Conservation (phyloP, 2,797 vertebrate genomes). For the Neopelma chrysocephalum region DNA sequence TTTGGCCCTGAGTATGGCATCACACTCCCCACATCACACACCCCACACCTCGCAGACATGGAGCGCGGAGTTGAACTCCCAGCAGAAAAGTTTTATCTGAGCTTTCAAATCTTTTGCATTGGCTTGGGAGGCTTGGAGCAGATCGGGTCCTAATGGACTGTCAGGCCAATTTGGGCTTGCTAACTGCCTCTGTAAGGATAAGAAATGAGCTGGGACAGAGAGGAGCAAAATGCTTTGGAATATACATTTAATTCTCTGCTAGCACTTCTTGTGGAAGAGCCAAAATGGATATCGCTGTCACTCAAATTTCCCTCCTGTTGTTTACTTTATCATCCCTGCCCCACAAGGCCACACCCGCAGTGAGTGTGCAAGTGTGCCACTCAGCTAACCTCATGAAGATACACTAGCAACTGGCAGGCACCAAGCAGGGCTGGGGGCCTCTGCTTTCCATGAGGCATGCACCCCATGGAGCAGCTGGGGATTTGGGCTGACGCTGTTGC, state of each 20-base stretch:
- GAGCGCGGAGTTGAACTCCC: neutral
- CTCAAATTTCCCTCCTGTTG: neutral
- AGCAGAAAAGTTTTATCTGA: slow-evolving; percentile 26
- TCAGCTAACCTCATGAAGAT: neutral
- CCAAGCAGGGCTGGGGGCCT: neutral
- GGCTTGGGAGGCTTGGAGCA: neutral
- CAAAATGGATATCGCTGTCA: neutral
- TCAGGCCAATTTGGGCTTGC: slow-evolving; percentile 30
- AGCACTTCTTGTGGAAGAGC: slow-evolving; percentile 13
- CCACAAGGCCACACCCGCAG: neutral
- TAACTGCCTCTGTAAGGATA: slow-evolving; percentile 19
- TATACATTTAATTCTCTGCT: neutral
- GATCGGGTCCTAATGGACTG: slow-evolving; percentile 34
- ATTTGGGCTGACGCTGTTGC: neutral
- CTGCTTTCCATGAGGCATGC: accelerated
- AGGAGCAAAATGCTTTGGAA: slow-evolving; percentile 37
- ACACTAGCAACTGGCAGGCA: accelerated
- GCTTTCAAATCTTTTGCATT: slow-evolving; percentile 32
- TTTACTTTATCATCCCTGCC: neutral
- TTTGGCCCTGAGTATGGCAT: neutral
- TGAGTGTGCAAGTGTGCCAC: accelerated
- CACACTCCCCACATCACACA: neutral
- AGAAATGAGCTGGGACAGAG: slow-evolving; percentile 61
- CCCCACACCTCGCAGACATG: neutral
- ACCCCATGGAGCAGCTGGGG: accelerated